Evolutionary conservation across 2,888 invertebrate genomes (phyloP), one percentile per base, ranked within the genome.

Genomic region (Buathra laborator): DNA sequence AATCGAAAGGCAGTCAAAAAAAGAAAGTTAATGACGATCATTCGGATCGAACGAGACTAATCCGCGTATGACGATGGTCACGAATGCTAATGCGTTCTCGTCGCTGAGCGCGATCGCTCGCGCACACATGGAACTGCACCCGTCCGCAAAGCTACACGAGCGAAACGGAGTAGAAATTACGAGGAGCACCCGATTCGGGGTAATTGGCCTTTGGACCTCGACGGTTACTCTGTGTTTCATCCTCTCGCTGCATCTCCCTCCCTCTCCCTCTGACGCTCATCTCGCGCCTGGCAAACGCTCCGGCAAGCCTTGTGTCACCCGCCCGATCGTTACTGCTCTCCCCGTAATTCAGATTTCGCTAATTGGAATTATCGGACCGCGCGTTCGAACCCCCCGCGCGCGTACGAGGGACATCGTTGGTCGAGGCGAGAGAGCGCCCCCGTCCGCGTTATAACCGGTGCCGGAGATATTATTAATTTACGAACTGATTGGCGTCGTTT

Each of bases 331-430:
- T 87, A 86, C 83, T 76, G 81, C 84, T 68, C 37, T 37, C 37
- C 81, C 70, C 83, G 86, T 86, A 86, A 86, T 87, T 86, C 86
- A 88, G 89, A 90, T 91, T 90, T 89, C 84, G 84, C 89, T 92
- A 90, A 92, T 91, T 90, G 89, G 90, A 90, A 92, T 92, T 92
- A 92, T 91, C 91, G 90, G 88, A 89, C 89, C 89, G 88, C 75
- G 76, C 72, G 24, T 24, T 66, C 43, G 62, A 64, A 46, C 62
- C 62, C 53, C 32, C 32, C 43, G 51, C 14, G 64, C 75, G 32
- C 72, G 24, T 32, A 19, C 37, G 24, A 48, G 32, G 48, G 75
- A 37, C 75, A 51, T 59, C 29, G 29, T 10, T 12, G 59, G 29
- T 2, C 59, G 59, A 29, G 14, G 29, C 24, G 24, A 59, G 59